These are phyloP conservation scores for Minunthozetes semirufus DNA, from an alignment of 2,888 invertebrate species.

Conservation along the genomic window DNA sequence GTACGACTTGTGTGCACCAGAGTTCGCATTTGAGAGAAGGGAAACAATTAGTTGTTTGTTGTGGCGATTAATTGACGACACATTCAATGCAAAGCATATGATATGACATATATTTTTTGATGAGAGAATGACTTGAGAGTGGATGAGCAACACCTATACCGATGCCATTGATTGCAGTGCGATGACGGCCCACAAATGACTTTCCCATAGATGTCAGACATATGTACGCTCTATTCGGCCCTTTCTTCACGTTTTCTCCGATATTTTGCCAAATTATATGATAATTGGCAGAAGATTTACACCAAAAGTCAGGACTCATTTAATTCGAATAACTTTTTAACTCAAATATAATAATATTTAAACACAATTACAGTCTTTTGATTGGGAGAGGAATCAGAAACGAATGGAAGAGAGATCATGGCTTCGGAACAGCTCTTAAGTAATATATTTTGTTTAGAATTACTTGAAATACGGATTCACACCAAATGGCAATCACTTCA, in stretches of 20 bases:
- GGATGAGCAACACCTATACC: conserved; percentile 21
- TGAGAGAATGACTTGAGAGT: conserved; percentile 16
- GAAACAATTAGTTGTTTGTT: not conserved
- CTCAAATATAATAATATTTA: not conserved
- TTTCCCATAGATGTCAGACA: conserved; percentile 8
- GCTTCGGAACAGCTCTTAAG: not conserved
- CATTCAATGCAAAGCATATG: not conserved
- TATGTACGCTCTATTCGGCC: not conserved
- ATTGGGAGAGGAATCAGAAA: not conserved
- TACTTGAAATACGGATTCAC: conserved; percentile 1
- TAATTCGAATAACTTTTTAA: not conserved
- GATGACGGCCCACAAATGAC: conserved; percentile 18
- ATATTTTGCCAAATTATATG: not conserved
- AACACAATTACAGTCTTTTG: not conserved
- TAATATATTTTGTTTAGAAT: conserved; percentile 10
- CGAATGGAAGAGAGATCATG: conserved; percentile 21
- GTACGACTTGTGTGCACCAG: conserved; percentile 29
- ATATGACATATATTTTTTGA: conserved; percentile 17
- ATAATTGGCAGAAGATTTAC: not conserved
- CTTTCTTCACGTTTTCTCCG: not conserved
- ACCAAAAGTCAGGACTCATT: not conserved
- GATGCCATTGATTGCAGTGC: conserved; percentile 21
- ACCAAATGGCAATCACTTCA: conserved; percentile 28
- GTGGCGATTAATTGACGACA: not conserved
- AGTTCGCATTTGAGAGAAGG: not conserved